Evolutionary conservation across 2,113 vertebrate genomes (phyloP).

Genomic region (Lota lota): DNA sequence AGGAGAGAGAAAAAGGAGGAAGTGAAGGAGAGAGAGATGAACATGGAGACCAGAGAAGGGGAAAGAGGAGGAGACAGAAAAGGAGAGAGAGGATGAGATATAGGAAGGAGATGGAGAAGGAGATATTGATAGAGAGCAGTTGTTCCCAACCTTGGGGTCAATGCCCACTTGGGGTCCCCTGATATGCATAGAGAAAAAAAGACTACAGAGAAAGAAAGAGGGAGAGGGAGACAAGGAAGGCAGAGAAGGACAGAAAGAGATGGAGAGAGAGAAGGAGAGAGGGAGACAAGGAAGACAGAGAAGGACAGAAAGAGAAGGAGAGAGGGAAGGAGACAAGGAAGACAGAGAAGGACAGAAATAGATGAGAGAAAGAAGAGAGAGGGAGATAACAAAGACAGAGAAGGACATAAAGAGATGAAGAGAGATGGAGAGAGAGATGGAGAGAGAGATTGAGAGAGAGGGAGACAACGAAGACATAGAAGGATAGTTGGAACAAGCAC

Average conservation of each 20-base stretch:
- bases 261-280: neutral
- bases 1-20: too few relatives aligned
- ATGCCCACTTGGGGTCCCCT: neutral
- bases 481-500: too few relatives aligned
- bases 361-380: neutral
- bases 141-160: neutral
- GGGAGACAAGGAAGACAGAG: neutral
- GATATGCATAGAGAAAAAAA: too few relatives aligned
- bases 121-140: neutral
- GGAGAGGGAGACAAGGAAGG: too few relatives aligned
- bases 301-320: neutral
- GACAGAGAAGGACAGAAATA: constrained; percentile 4
- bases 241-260: too few relatives aligned
- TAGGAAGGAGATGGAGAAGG: neutral
- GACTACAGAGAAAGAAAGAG: too few relatives aligned
- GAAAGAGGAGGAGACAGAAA: neutral
- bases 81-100: neutral
- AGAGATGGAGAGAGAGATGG: neutral
- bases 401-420: neutral
- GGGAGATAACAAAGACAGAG: too few relatives aligned
- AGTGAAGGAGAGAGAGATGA: too few relatives aligned
- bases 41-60: too few relatives aligned
- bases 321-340: neutral
- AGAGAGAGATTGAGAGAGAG: constrained; percentile 2
- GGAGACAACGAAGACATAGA: neutral